Evolutionary conservation across 2,888 invertebrate species (phyloP).

Genomic region (Pseudococcus viburni): DNA sequence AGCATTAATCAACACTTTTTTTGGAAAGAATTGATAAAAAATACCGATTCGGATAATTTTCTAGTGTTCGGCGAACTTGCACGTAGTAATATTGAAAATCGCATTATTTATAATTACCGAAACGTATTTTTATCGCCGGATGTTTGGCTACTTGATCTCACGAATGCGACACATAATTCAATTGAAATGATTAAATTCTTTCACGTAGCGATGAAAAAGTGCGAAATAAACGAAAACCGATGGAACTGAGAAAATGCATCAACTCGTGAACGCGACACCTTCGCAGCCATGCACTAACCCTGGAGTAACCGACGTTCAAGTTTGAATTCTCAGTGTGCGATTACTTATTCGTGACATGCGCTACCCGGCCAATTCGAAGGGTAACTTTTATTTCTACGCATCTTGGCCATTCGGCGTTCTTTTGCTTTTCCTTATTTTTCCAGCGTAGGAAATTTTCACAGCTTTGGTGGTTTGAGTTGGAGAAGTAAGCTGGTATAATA

Average conservation of each 20-base stretch:
- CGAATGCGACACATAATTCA: too few species aligned
- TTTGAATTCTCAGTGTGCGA: background rate
- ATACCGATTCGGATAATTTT: background rate
- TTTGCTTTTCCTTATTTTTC: background rate
- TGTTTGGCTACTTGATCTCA: too few species aligned
- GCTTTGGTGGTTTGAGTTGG: background rate
- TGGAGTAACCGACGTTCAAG: slow-evolving; percentile 1
- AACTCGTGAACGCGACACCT: background rate
- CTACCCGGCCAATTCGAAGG: slow-evolving; percentile 5
- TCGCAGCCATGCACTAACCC: background rate
- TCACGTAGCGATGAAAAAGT: too few species aligned
- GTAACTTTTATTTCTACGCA: background rate
- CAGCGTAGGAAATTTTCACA: background rate
- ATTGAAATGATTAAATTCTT: too few species aligned
- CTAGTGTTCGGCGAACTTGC: too few species aligned
- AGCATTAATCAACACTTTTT: background rate
- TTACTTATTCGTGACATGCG: slow-evolving; percentile 16
- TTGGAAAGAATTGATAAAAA: background rate
- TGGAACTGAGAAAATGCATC: background rate
- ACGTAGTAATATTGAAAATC: too few species aligned
- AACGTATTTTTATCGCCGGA: too few species aligned
- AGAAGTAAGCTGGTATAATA: background rate
- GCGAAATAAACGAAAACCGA: background rate
- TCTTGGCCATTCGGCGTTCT: background rate
- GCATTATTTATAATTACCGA: too few species aligned